Conservation (phyloP, 2,888 invertebrate species). For the Epinotia brunnichana region DNA sequence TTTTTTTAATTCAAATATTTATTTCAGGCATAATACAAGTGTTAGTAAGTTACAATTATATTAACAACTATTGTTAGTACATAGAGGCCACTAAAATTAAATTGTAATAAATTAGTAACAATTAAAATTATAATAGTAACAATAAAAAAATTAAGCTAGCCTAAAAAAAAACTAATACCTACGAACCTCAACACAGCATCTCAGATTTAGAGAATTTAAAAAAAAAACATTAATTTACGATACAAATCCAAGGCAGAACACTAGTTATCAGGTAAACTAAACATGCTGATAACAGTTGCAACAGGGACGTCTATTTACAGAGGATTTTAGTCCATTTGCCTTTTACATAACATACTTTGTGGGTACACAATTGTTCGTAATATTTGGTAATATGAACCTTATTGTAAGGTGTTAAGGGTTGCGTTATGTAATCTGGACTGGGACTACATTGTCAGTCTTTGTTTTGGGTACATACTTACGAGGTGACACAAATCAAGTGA, state of each 20-base stretch:
- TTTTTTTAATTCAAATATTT: no score
- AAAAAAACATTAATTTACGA: not conserved
- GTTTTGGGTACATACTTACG: constrained; percentile 9
- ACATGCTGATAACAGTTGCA: constrained; percentile 31
- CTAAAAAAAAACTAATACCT: no score
- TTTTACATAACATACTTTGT: not conserved
- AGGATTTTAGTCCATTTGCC: constrained; percentile 35
- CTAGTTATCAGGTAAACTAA: constrained; percentile 31
- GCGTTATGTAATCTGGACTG: not conserved
- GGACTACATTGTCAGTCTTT: constrained; percentile 20
- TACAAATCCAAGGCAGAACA: constrained; percentile 13
- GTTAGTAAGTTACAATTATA: no score
- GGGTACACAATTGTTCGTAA: not conserved
- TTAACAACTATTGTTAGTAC: no score
- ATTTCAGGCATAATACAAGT: no score
- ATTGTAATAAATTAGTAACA: no score
- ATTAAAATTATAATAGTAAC: no score
- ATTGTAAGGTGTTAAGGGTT: not conserved
- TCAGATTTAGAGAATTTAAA: no score
- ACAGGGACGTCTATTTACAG: constrained; percentile 21
- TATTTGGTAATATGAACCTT: not conserved
- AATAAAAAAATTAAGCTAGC: no score
- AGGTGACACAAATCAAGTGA: constrained; percentile 24
- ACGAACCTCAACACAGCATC: no score
- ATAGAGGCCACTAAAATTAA: no score